These are phyloP conservation scores for Intellagama lesueurii DNA, from an alignment of 2,797 vertebrate species.

Conservation along the genomic window DNA sequence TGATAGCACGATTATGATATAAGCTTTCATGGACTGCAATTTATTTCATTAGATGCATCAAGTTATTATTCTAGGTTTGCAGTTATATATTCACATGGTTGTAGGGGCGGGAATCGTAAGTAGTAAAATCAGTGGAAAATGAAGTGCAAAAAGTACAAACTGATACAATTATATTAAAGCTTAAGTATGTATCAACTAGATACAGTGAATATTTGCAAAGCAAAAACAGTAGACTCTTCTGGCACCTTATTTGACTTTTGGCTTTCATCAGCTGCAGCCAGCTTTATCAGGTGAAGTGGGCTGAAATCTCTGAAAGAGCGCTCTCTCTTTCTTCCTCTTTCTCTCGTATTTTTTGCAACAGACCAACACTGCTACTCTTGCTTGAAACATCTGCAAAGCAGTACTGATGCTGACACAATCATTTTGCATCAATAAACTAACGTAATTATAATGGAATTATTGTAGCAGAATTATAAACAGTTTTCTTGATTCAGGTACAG, in stretches of 20 bases:
- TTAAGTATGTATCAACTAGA: background rate
- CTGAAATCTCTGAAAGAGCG: too few species aligned
- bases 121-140: background rate
- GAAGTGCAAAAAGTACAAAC: background rate
- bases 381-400: background rate
- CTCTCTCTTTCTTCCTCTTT: too few species aligned
- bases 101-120: too few species aligned
- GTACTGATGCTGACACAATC: background rate
- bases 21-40: background rate
- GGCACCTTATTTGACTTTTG: too few species aligned
- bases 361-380: too few species aligned
- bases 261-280: background rate
- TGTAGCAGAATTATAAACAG: background rate
- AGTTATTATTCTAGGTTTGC: background rate
- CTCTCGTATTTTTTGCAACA: too few species aligned
- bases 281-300: too few species aligned
- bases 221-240: too few species aligned
- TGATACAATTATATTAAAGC: background rate
- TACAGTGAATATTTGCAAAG: too few species aligned
- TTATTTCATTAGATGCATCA: background rate
- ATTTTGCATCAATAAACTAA: background rate
- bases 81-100: background rate
- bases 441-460: too few species aligned
- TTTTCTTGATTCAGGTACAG: background rate
- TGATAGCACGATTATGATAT: background rate